Evolutionary conservation across 1,140 invertebrate species (phyloP).

Genomic region (Drosophila subpulchrella): DNA sequence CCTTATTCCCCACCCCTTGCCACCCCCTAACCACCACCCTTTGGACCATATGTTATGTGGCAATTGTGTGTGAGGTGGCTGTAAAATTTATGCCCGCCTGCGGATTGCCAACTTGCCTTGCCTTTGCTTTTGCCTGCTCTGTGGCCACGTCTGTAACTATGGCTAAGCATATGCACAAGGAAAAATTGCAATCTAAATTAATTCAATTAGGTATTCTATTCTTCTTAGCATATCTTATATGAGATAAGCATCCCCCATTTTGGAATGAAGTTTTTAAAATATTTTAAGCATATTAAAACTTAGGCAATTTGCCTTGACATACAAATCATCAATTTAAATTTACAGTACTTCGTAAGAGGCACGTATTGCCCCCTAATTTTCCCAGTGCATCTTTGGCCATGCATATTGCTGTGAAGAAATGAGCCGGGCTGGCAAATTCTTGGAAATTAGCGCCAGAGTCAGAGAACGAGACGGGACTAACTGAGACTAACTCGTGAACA

Average conservation of each 20-base stretch:
- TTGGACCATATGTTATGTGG: constrained; percentile 33
- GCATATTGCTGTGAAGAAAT: constrained; percentile 38
- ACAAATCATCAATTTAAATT: no score
- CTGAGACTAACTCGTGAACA: constrained; percentile 38
- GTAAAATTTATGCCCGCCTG: constrained; percentile 62
- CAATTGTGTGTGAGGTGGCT: constrained; percentile 53
- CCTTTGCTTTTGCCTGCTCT: constrained; percentile 10
- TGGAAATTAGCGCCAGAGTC: constrained; percentile 39
- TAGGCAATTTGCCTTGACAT: no score
- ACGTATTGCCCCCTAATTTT: not conserved
- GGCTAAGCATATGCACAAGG: constrained; percentile 7
- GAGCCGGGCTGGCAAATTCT: constrained; percentile 35
- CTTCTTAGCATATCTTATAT: no score
- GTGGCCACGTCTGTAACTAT: constrained; percentile 28
- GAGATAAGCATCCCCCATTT: no score
- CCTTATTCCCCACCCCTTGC: not conserved
- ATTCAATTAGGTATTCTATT: not conserved
- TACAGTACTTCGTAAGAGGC: no score
- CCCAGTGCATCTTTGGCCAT: constrained; percentile 10
- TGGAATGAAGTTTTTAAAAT: no score
- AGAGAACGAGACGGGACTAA: constrained; percentile 33
- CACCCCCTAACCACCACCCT: constrained; percentile 10
- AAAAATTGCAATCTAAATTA: not conserved
- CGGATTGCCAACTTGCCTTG: constrained; percentile 29
- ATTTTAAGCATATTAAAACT: no score